These are phyloP conservation scores for Ctena decussata DNA, from an alignment of 2,888 invertebrate species.

Conservation along the genomic window DNA sequence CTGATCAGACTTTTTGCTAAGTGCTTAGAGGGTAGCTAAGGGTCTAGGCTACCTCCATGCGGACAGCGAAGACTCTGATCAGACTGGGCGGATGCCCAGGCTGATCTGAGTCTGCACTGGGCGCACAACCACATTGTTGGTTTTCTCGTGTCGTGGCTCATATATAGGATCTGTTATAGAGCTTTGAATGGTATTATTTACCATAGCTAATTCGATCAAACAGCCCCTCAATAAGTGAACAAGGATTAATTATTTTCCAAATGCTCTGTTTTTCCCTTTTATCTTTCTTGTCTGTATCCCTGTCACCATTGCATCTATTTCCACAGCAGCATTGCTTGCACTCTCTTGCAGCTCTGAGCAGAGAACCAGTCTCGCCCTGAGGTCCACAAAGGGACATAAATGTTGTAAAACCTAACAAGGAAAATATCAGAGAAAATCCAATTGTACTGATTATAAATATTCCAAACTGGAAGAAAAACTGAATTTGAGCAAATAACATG, in stretches of 20 bases:
- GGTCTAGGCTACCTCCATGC: too few relatives aligned
- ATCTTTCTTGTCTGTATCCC: not conserved
- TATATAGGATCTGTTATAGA: too few relatives aligned
- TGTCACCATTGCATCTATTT: not conserved
- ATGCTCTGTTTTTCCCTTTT: not conserved
- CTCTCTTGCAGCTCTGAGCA: not conserved
- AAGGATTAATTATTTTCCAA: not conserved
- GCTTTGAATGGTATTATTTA: too few relatives aligned
- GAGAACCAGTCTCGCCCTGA: slow-evolving; percentile 70
- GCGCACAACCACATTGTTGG: too few relatives aligned
- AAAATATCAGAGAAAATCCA: slow-evolving; percentile 76
- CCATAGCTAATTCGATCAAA: slow-evolving; percentile 5
- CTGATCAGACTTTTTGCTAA: too few relatives aligned
- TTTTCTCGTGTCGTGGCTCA: too few relatives aligned
- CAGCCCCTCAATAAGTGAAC: not conserved
- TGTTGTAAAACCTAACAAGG: slow-evolving; percentile 74
- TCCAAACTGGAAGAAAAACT: slow-evolving; percentile 80
- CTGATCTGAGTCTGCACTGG: too few relatives aligned
- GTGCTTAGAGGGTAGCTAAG: too few relatives aligned
- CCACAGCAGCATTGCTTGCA: not conserved
- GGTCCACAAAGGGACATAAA: slow-evolving; percentile 77
- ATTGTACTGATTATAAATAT: slow-evolving; percentile 79
- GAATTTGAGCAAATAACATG: slow-evolving; percentile 78
- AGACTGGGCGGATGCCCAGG: too few relatives aligned
- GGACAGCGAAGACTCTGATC: too few relatives aligned